These are phyloP conservation scores for Drosophila biarmipes DNA, from an alignment of 1,140 invertebrate genomes.

Conservation along the genomic window DNA sequence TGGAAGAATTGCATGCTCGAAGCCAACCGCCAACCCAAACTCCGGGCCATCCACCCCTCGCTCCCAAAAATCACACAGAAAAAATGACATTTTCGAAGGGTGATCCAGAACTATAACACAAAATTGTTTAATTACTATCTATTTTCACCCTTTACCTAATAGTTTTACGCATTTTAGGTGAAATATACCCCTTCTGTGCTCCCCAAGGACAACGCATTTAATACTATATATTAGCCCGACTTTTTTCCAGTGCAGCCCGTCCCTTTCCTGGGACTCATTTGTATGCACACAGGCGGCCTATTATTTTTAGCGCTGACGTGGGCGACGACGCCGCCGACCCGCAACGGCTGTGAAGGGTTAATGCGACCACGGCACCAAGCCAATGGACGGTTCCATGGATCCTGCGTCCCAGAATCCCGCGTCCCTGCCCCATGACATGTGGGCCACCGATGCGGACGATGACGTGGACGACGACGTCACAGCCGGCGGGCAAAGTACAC, in stretches of 20 bases:
- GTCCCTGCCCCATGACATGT: slow-evolving; percentile 13
- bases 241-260: slow-evolving; percentile 5
- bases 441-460: slow-evolving; percentile 10
- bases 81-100: background rate
- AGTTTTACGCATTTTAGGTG: no score
- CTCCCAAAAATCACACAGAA: background rate
- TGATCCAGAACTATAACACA: no score
- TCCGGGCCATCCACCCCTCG: background rate
- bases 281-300: slow-evolving; percentile 79
- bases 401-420: background rate
- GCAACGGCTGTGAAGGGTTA: slow-evolving; percentile 43
- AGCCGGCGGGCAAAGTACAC: slow-evolving; percentile 11
- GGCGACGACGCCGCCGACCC: slow-evolving; percentile 42
- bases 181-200: no score
- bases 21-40: slow-evolving; percentile 17
- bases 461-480: slow-evolving; percentile 8
- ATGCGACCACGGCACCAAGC: slow-evolving; percentile 44
- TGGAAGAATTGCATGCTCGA: slow-evolving; percentile 65
- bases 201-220: no score
- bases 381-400: slow-evolving; percentile 41
- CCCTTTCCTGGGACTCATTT: slow-evolving; percentile 67
- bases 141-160: no score
- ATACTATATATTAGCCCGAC: background rate
- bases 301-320: slow-evolving; percentile 76
- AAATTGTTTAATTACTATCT: no score